Conservation (phyloP, 2,113 vertebrate species). For the Ursus arctos region DNA sequence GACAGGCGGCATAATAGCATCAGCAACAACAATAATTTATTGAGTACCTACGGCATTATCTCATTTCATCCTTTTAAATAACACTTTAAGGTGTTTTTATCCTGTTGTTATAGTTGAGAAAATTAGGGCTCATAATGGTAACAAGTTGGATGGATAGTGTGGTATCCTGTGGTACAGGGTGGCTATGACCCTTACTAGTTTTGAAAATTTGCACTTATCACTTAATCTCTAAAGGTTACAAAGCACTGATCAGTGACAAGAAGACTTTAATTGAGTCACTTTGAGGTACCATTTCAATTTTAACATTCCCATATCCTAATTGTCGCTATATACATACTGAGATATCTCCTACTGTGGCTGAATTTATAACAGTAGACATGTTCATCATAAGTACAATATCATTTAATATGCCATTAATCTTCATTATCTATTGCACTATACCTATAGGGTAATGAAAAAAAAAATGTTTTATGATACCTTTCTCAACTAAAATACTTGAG, state of each 20-base stretch:
- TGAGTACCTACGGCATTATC: neutral
- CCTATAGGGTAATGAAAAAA: neutral
- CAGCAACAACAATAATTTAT: neutral
- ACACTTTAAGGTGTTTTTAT: conserved; percentile 1
- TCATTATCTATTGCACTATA: neutral
- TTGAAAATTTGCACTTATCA: neutral
- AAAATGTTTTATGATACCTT: neutral
- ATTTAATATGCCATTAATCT: neutral
- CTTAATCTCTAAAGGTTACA: neutral
- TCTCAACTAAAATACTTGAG: neutral
- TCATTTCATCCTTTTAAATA: neutral
- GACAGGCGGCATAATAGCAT: neutral
- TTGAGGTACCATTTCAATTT: neutral
- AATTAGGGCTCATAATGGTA: neutral
- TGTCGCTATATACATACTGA: neutral
- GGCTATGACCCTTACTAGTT: neutral
- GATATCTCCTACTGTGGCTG: neutral
- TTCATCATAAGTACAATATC: neutral
- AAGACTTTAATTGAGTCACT: neutral
- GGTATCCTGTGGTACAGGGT: neutral
- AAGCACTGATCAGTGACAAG: neutral
- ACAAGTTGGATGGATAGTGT: neutral
- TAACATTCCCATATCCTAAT: neutral
- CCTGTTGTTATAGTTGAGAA: conserved; percentile 1
- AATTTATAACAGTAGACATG: neutral